phyloP scores from a whole-genome alignment of 2,888 invertebrate species.

The Allolobophora icterica region DNA sequence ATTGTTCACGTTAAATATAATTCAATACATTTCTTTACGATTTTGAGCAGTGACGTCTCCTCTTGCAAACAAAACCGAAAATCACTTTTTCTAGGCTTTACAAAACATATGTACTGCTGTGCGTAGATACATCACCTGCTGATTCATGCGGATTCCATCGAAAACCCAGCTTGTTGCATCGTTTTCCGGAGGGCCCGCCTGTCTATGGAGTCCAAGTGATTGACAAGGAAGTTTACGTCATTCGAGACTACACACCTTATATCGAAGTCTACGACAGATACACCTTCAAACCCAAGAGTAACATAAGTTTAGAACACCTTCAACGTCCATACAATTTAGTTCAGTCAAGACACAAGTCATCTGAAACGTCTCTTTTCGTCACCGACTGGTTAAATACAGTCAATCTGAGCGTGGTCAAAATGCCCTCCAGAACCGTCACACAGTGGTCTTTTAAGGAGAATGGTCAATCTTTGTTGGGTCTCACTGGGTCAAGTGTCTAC shows the following conservation, averaged over 20 bases:
- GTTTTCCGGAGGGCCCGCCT: neutral
- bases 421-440: neutral
- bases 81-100: no score
- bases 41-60: no score
- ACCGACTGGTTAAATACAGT: neutral
- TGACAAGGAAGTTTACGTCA: neutral
- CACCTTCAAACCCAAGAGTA: neutral
- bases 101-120: no score
- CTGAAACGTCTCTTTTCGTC: neutral
- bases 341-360: neutral
- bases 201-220: neutral
- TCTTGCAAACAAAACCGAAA: no score
- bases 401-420: no score
- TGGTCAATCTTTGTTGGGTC: neutral
- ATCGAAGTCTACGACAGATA: neutral
- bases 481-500: neutral
- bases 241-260: neutral
- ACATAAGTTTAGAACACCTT: neutral
- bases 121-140: no score
- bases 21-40: no score
- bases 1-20: no score
- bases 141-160: neutral
- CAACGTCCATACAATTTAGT: constrained; percentile 22
- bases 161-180: neutral
- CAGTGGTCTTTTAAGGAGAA: neutral